These are phyloP conservation scores for Bemisia tabaci DNA, from an alignment of 1,140 invertebrate species.

Conservation along the genomic window DNA sequence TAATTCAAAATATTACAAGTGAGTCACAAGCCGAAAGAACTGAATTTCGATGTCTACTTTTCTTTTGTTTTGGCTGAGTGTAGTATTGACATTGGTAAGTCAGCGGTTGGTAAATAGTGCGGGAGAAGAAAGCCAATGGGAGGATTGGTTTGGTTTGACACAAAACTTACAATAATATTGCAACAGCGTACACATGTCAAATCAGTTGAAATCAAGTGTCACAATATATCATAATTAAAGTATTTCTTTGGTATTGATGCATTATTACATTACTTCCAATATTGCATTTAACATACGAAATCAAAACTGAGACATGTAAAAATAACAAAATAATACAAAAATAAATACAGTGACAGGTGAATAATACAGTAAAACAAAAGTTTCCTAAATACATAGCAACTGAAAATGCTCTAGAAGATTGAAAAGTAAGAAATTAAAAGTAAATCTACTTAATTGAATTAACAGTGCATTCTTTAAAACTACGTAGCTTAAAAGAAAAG, in stretches of 20 bases:
- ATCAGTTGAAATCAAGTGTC: neutral
- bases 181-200: neutral
- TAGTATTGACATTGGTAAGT: constrained; percentile 11
- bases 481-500: neutral
- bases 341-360: neutral
- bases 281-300: neutral
- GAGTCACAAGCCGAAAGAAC: too few species aligned
- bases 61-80: constrained; percentile 9
- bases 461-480: neutral
- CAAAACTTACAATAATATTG: neutral
- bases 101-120: too few species aligned
- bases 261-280: neutral
- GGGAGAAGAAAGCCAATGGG: too few species aligned
- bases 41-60: too few species aligned
- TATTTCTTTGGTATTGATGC: neutral
- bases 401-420: neutral
- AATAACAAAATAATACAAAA: neutral
- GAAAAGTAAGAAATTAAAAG: neutral
- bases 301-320: neutral
- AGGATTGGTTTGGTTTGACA: too few species aligned
- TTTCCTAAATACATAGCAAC: neutral
- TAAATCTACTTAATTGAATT: neutral
- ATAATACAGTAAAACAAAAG: neutral
- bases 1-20: too few species aligned
- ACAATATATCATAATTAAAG: neutral